Evolutionary conservation across 2,113 vertebrate species (phyloP).

Genomic region (Amphiprion percula): DNA sequence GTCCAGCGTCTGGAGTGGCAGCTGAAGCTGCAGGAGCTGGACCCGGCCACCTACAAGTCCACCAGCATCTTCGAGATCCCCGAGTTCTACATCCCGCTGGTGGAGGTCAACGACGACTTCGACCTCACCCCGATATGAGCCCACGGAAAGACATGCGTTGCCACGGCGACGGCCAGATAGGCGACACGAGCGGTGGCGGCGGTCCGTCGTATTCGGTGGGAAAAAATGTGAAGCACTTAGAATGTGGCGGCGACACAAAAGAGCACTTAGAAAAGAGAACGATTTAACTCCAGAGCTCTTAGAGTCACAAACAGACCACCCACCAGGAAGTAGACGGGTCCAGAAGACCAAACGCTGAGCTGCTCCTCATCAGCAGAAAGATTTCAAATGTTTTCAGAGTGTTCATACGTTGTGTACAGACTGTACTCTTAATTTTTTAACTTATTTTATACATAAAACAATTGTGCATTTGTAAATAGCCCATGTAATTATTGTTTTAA

Average conservation of each 20-base stretch:
- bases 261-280: conserved; percentile 64
- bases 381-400: conserved; percentile 77
- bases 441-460: conserved; percentile 98
- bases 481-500: conserved; percentile 97
- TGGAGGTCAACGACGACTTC: conserved; percentile 99
- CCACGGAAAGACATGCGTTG: background rate
- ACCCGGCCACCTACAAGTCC: conserved; percentile 96
- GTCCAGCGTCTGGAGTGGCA: conserved; percentile 99
- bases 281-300: conserved; percentile 63
- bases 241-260: conserved; percentile 40
- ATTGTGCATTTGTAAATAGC: conserved; percentile 98
- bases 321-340: background rate
- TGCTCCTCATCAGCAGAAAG: conserved; percentile 53
- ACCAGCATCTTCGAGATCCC: conserved; percentile 99
- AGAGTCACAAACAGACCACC: conserved; percentile 11
- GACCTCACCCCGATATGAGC: conserved; percentile 97
- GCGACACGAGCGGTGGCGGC: conserved; percentile 11
- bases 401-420: conserved; percentile 92
- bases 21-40: conserved; percentile 97
- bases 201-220: conserved; percentile 6
- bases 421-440: conserved; percentile 98
- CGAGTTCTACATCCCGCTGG: conserved; percentile 98
- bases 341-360: conserved; percentile 50
- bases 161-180: conserved; percentile 7
- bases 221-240: conserved; percentile 80